Base-by-base conservation (phyloP, 1,140 invertebrate genomes). In the Drosophila kepulauana region DNA sequence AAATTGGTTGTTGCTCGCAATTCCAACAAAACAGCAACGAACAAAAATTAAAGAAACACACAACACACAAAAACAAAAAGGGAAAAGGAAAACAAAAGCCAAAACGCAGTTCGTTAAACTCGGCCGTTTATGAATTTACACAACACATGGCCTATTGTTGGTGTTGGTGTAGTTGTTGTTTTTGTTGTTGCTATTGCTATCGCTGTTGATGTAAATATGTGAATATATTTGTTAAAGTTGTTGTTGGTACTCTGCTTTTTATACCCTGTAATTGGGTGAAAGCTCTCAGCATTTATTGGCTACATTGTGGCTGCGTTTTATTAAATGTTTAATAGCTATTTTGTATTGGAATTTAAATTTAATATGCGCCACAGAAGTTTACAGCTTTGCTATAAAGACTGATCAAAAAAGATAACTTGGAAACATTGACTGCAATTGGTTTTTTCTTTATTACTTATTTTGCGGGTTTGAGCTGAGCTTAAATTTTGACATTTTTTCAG, bases 101-200 rank as follows among this genome's bases (percentile, higher is more conserved):
- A 75, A 89, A 79, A 76, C 78, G 54, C 66, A 88, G 85, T 88
- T 88, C 85, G 78, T 89, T 88, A 88, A 88, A 88, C 85, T 76
- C 75, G 54, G 33, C 66, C 77, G 85, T 72, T 88, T 88, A 89
- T 89, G 67, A 80, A 82, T 86, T 65, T 76, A 72, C 64, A 81
- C 75, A 65, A 79, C 75, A 69, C 76, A 68, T 75, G 70, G 76
- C 76, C 67, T 66, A 72, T 70, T 79, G 67, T 77, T 56, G 52
- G 35, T 79, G 67, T 77, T 56, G 52, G 35, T 67, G 57, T 73
- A 51, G n/a, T 13, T 61, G 46, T 63, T 71, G 25, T 56, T 62
- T 25, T 25, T 25, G 20, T 25, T 25, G 20, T 25, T 25, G 20
- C 20, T 25, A 35, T 35, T 70, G 41, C 41, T 71, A 7, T 63